Percentiles rank a stretch among this genome's conserved stretches.
Conservation (phyloP, 2,888 invertebrate genomes). For the Conops quadrifasciatus region DNA sequence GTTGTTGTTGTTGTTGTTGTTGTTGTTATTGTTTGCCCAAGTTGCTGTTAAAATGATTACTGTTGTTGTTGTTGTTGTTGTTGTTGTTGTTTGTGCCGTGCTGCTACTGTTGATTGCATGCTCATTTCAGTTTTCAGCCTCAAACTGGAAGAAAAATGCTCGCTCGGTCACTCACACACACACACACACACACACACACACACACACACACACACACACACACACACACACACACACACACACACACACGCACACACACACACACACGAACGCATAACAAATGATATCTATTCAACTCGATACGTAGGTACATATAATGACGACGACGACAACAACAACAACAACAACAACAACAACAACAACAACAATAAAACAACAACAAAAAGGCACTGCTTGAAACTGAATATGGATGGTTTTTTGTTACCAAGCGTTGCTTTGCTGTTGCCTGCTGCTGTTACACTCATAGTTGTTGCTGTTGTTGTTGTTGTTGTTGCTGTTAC, state of each 20-base stretch:
- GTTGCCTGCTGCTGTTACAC: not conserved
- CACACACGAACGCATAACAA: not conserved
- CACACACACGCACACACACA: not conserved
- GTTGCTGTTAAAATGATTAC: not conserved
- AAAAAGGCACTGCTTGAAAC: not conserved
- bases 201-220: not conserved
- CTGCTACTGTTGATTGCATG: not conserved
- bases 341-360: not conserved
- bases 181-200: too few relatives aligned
- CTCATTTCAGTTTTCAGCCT: too few relatives aligned
- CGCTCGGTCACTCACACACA: too few relatives aligned
- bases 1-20: not conserved
- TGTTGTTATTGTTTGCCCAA: not conserved
- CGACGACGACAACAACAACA: not conserved
- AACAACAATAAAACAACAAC: not conserved
- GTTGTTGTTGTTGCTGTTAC: not conserved
- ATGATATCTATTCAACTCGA: too few relatives aligned
- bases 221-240: not conserved
- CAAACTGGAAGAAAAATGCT: too few relatives aligned
- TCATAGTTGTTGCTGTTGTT: not conserved
- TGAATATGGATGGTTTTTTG: not conserved
- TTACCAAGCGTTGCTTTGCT: constrained; percentile 1
- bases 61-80: not conserved
- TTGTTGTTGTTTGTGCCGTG: too few relatives aligned
- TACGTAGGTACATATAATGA: too few relatives aligned